Conservation (phyloP, 2,113 vertebrate genomes). For the Neoarius graeffei region DNA sequence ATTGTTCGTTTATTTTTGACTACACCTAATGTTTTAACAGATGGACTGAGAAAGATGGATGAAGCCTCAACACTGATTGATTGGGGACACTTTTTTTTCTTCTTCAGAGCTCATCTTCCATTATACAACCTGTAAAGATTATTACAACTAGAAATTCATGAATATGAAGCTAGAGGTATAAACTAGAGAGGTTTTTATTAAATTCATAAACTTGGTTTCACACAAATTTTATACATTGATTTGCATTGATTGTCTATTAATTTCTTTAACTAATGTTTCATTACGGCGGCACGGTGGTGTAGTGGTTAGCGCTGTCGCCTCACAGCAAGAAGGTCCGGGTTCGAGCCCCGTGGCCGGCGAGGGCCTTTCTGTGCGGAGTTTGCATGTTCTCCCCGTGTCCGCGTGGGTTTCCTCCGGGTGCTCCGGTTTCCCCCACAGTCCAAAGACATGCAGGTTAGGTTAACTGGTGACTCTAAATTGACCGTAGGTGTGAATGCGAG, state of each 20-base stretch:
- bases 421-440: too few relatives aligned
- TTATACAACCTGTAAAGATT: neutral
- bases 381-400: too few relatives aligned
- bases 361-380: too few relatives aligned
- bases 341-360: too few relatives aligned
- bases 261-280: neutral
- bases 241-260: neutral
- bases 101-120: neutral
- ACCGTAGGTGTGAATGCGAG: too few relatives aligned
- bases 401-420: too few relatives aligned
- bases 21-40: neutral
- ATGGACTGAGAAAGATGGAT: neutral
- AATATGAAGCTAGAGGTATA: neutral
- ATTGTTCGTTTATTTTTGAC: neutral
- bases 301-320: too few relatives aligned
- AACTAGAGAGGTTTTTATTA: neutral
- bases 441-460: too few relatives aligned
- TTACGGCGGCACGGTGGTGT: too few relatives aligned
- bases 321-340: too few relatives aligned
- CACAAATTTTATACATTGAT: too few relatives aligned
- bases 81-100: neutral
- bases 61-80: neutral
- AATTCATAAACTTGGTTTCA: neutral
- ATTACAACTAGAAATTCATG: neutral
- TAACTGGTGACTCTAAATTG: too few relatives aligned